Evolutionary conservation across 2,113 vertebrate species (phyloP).

Genomic region (Nothobranchius kuhntae): DNA sequence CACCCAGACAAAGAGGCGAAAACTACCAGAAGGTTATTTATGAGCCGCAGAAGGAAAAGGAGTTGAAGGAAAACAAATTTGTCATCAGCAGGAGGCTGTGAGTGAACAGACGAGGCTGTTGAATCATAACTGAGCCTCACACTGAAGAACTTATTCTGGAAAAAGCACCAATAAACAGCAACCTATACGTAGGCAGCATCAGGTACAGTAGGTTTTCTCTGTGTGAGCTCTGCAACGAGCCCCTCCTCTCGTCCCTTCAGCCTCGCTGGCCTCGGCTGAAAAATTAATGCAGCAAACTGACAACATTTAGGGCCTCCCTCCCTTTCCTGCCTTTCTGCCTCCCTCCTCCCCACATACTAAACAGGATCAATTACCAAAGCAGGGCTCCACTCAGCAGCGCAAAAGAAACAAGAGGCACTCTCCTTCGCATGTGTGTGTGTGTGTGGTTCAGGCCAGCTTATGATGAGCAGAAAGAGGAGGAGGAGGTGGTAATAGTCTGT

Average conservation of each 20-base stretch:
- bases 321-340: slow-evolving; percentile 32
- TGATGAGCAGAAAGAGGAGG: slow-evolving; percentile 68
- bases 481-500: slow-evolving; percentile 75
- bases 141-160: slow-evolving; percentile 47
- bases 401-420: slow-evolving; percentile 70
- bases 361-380: slow-evolving; percentile 81
- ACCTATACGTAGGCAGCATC: slow-evolving; percentile 11
- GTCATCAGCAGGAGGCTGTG: slow-evolving; percentile 55
- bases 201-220: slow-evolving; percentile 41
- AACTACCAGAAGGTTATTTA: slow-evolving; percentile 68
- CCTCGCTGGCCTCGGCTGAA: slow-evolving; percentile 70
- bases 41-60: slow-evolving; percentile 24
- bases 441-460: slow-evolving; percentile 54
- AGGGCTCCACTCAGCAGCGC: slow-evolving; percentile 71
- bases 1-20: slow-evolving; percentile 61
- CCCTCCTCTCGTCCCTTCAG: slow-evolving; percentile 63
- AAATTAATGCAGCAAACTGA: slow-evolving; percentile 81
- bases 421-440: slow-evolving; percentile 52
- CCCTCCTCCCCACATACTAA: slow-evolving; percentile 68
- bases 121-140: slow-evolving; percentile 42
- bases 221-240: slow-evolving; percentile 62
- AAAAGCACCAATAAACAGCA: slow-evolving; percentile 9
- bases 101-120: slow-evolving; percentile 31
- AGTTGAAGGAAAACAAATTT: slow-evolving; percentile 68
- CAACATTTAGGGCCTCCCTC: slow-evolving; percentile 72